These are phyloP conservation scores for Semotilus atromaculatus DNA, from an alignment of 2,797 vertebrate genomes.

Conservation along the genomic window DNA sequence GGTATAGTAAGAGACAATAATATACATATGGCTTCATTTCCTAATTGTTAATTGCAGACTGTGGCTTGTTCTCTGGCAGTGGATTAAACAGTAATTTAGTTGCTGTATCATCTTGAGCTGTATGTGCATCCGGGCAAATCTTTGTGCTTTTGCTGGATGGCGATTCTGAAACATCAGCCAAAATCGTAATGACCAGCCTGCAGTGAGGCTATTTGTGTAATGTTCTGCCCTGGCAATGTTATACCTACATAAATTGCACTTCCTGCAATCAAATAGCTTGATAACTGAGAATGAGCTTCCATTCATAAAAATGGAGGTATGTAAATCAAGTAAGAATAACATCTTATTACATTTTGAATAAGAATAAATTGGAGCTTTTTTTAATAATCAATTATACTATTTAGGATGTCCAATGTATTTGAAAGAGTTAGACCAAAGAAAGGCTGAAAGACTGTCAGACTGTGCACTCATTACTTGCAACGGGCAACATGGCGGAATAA, in stretches of 20 bases:
- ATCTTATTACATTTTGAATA: not conserved
- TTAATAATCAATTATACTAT: not conserved
- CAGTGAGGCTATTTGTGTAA: not conserved
- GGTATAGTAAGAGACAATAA: not conserved
- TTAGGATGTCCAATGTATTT: not conserved
- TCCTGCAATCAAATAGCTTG: not conserved
- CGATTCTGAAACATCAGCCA: not conserved
- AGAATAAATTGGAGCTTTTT: not conserved
- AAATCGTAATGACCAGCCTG: conserved; percentile 3
- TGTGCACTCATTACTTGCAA: no score
- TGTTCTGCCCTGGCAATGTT: not conserved
- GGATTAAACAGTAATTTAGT: not conserved
- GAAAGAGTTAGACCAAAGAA: not conserved
- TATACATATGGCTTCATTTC: not conserved
- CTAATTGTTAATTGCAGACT: not conserved
- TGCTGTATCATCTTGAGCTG: conserved; percentile 2
- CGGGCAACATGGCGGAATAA: not conserved
- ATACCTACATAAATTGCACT: not conserved
- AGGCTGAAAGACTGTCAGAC: no score
- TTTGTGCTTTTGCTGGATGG: not conserved
- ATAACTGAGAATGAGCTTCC: not conserved
- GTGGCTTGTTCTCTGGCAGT: conserved; percentile 13
- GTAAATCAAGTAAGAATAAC: not conserved
- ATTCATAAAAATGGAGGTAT: not conserved
- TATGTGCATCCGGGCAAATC: not conserved